Percentiles rank a stretch among this genome's conserved stretches.
These are phyloP conservation scores for Amphimedon queenslandica DNA, from an alignment of 37 sponge, comb jelly and placozoan species.

Conservation along the genomic window DNA sequence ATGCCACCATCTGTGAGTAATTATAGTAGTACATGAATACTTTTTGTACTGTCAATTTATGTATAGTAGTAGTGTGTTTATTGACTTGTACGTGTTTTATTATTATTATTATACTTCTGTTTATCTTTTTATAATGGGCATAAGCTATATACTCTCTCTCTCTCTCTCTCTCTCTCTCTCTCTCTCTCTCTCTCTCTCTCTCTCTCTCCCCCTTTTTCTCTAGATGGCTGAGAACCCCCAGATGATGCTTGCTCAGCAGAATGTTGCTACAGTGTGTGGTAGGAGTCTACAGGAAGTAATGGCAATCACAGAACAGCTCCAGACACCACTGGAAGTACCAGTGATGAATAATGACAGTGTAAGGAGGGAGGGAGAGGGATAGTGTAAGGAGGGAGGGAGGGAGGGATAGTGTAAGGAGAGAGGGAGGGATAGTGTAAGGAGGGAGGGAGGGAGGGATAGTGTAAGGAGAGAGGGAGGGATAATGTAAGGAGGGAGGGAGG, in stretches of 20 bases:
- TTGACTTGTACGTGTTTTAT: neutral
- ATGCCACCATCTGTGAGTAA: slow-evolving; percentile 12
- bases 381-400: too few relatives aligned
- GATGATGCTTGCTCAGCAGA: slow-evolving; percentile 62
- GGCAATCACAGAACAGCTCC: slow-evolving; percentile 17
- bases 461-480: too few relatives aligned
- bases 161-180: slow-evolving; percentile 9
- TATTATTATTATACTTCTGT: too few relatives aligned
- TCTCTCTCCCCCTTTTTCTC: slow-evolving; percentile 2
- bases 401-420: too few relatives aligned
- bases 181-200: slow-evolving; percentile 17
- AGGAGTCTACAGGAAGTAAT: slow-evolving; percentile 23
- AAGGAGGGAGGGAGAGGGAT: too few relatives aligned
- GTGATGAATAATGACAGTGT: slow-evolving; percentile 69
- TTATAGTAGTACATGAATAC: neutral
- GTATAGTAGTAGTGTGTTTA: too few relatives aligned
- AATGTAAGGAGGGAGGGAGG: too few relatives aligned
- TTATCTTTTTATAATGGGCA: neutral
- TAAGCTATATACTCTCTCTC: too few relatives aligned
- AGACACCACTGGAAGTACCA: slow-evolving; percentile 30
- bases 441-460: too few relatives aligned
- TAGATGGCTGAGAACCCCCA: slow-evolving; percentile 37
- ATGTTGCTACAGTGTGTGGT: slow-evolving; percentile 40
- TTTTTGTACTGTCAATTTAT: neutral
- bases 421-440: too few relatives aligned